A percentile compares a stretch with the other conserved stretches of the same genome.
Conservation (phyloP, 2,113 vertebrate species). For the Triplophysa dalaica region DNA sequence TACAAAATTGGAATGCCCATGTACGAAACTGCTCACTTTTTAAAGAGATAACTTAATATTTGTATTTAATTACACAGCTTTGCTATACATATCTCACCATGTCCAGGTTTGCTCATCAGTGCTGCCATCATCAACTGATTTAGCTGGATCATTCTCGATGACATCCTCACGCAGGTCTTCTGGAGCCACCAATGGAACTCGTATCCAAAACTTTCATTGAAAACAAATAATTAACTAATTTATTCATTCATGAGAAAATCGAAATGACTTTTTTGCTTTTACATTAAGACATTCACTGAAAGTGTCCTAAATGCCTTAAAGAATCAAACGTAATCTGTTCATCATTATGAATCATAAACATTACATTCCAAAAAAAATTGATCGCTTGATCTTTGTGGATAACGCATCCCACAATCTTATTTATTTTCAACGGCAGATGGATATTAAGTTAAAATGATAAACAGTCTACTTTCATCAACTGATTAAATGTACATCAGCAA, state of each 20-base stretch:
- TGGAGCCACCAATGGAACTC: conserved; percentile 81
- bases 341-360: background rate
- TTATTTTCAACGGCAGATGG: background rate
- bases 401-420: background rate
- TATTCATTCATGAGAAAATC: background rate
- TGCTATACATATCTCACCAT: conserved; percentile 71
- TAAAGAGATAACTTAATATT: conserved; percentile 14
- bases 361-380: background rate
- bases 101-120: conserved; percentile 84
- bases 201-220: conserved; percentile 84
- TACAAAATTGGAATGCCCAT: background rate
- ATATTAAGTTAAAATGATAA: background rate
- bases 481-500: background rate
- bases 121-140: conserved; percentile 65
- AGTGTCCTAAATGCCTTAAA: no score
- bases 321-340: background rate
- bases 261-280: no score
- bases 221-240: conserved; percentile 21
- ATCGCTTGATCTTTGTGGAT: background rate
- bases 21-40: background rate
- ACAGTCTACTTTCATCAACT: background rate
- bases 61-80: background rate
- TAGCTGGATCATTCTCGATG: conserved; percentile 79
- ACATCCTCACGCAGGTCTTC: conserved; percentile 85
- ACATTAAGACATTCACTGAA: no score